Base-by-base conservation (phyloP, 2,888 invertebrate genomes). In the Parthenolecanium corni region DNA sequence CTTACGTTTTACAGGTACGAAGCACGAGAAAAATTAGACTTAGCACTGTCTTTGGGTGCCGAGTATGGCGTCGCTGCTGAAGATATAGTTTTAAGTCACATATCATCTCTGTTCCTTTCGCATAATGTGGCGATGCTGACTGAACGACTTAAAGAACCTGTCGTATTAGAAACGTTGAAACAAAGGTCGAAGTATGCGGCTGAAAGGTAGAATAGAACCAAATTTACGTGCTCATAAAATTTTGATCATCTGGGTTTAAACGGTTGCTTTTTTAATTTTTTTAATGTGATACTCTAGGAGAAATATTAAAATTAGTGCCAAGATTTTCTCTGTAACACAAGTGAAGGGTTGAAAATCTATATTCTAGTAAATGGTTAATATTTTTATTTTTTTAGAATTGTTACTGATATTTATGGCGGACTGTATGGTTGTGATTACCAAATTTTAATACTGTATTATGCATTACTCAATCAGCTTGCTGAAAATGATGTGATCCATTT, bases 21-120 rank as follows among this genome's bases (percentile, higher is more conserved):
- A 51, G 61, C 49, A 49, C 47, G 36, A 9, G 61, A 61, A 20
- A 61, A 61, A 40, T 47, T 61, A 24, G 61, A 61, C 38, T 61
- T 61, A n/a, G 61, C 61, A 1, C 16, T 61, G 31, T 61, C 61
- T 14, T 51, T 61, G 40, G 61, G 61, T 5, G 61, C 31, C 14
- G 61, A 61, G 49, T 61, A 49, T 16, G 40, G 40, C 23, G 61
- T 61, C 1, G 11, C 40, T 1, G 49, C 21, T 3, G 61, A 61
- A 51, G 61, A 61, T 23, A 47, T 61, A 6, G 47, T 61, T 9
- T 47, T 61, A 31, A 51, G 61, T 40, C 61, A 61, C 11, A 24
- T 61, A n/a, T 23, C 21, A 2, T 51, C 61, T 20, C 38, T 61
- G 38, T 61, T 61, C 23, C 40, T 61, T 31, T 51, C 51, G 2